phyloP scores from a whole-genome alignment of 2,888 invertebrate genomes.

The Andrena bucephala region DNA sequence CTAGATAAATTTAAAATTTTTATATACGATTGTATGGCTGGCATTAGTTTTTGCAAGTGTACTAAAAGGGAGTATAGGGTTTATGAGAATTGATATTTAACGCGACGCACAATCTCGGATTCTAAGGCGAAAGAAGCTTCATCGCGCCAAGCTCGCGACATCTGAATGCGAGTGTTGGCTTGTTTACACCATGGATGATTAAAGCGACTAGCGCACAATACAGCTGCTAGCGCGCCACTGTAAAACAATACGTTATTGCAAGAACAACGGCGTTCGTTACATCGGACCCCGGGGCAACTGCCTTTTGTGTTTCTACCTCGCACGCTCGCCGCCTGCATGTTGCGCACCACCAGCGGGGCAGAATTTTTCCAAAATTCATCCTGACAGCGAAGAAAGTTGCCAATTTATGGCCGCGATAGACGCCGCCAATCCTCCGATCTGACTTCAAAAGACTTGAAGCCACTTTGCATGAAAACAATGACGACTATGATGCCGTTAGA shows the following conservation, averaged over 20 bases:
- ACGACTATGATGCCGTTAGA: too few species aligned
- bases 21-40: too few species aligned
- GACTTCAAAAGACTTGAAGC: neutral
- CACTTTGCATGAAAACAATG: too few species aligned
- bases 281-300: constrained; percentile 42
- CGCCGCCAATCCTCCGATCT: neutral
- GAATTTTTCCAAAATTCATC: constrained; percentile 37
- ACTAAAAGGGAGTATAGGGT: too few species aligned
- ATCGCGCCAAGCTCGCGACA: too few species aligned
- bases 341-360: neutral
- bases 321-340: neutral
- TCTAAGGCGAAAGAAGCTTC: too few species aligned
- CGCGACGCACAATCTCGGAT: too few species aligned
- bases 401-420: neutral
- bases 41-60: too few species aligned
- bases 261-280: constrained; percentile 58
- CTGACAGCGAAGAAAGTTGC: neutral
- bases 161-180: constrained; percentile 38
- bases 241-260: constrained; percentile 62
- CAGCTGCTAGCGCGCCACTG: constrained; percentile 8
- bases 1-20: too few species aligned
- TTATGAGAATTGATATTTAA: too few species aligned
- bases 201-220: constrained; percentile 45
- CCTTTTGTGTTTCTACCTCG: constrained; percentile 32
- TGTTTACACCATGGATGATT: constrained; percentile 53